Evolutionary conservation across 2,113 vertebrate species (phyloP).

Genomic region (Cyanoramphus novaezelandiae): DNA sequence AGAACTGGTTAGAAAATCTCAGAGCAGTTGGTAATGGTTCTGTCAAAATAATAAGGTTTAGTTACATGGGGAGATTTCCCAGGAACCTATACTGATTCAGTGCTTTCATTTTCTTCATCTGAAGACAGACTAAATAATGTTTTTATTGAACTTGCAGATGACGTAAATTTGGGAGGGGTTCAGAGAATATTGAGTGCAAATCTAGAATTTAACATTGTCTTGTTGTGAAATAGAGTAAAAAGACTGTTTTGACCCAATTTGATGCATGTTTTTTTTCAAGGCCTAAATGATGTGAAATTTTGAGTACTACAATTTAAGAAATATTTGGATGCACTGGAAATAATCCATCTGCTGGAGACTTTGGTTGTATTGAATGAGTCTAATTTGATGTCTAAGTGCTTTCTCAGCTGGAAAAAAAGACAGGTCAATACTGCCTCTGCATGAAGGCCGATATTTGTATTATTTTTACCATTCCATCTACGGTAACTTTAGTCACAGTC

Average conservation of each 20-base stretch:
- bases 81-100: not conserved
- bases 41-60: not conserved
- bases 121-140: not conserved
- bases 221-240: not conserved
- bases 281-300: not conserved
- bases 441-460: not conserved
- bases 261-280: not conserved
- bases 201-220: not conserved
- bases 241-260: not conserved
- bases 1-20: not conserved
- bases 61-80: not conserved
- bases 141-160: not conserved
- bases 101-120: not conserved
- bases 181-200: not conserved
- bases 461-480: not conserved
- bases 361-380: not conserved
- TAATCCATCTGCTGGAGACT: not conserved
- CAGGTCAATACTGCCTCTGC: not conserved
- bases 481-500: not conserved
- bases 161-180: not conserved
- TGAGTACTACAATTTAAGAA: not conserved
- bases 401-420: not conserved
- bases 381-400: not conserved
- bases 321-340: not conserved
- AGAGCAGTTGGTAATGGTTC: not conserved